Conservation (phyloP, 2,113 vertebrate species). For the Noturus placidus region DNA sequence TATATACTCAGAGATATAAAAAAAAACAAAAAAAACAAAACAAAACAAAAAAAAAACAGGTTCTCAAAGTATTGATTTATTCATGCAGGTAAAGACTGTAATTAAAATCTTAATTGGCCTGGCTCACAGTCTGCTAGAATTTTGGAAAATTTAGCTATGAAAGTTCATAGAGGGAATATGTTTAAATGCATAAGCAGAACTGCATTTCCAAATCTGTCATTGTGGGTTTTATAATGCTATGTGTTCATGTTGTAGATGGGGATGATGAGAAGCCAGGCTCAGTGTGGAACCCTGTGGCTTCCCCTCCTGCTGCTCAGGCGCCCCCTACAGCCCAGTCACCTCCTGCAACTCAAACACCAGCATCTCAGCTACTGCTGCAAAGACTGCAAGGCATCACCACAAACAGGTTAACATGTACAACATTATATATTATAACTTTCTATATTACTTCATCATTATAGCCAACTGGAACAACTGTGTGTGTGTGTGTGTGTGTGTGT, state of each 20-base stretch:
- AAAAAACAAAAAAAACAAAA: background rate
- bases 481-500: background rate
- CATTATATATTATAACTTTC: constrained; percentile 1
- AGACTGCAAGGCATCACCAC: constrained; percentile 76
- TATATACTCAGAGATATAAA: background rate
- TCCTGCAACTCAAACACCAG: constrained; percentile 49
- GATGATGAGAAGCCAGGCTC: constrained; percentile 72
- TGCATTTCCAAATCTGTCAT: constrained; percentile 13
- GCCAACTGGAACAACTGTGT: too few species aligned
- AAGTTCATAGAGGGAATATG: constrained; percentile 2
- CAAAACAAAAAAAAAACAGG: too few species aligned
- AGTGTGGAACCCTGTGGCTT: background rate
- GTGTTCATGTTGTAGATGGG: constrained; percentile 57
- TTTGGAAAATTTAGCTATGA: constrained; percentile 20
- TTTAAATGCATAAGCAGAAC: constrained; percentile 26
- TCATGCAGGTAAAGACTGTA: background rate
- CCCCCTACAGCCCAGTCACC: constrained; percentile 31
- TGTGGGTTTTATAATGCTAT: constrained; percentile 24
- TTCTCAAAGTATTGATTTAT: background rate
- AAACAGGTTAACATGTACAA: constrained; percentile 65
- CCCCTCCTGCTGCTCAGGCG: constrained; percentile 34
- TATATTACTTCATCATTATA: background rate
- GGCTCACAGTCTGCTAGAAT: background rate
- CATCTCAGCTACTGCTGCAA: constrained; percentile 71
- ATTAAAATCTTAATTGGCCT: background rate